Percentiles rank a stretch among this genome's conserved stretches.
phyloP scores from a whole-genome alignment of 1,140 invertebrate genomes.

The Tribolium madens region DNA sequence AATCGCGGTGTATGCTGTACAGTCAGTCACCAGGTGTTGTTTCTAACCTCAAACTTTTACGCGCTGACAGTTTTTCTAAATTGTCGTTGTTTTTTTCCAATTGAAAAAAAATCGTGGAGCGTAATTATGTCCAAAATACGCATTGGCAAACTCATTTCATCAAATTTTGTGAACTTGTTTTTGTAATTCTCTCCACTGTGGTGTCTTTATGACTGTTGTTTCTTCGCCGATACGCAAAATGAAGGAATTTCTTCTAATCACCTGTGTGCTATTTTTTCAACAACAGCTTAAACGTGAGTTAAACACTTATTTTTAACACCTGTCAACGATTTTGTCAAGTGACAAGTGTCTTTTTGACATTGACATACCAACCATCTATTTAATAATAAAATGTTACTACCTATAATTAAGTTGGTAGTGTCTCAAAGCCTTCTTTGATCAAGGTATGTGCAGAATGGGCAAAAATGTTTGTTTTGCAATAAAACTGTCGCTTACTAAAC shows the following conservation, averaged over 20 bases:
- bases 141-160: background rate
- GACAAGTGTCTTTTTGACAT: background rate
- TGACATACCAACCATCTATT: background rate
- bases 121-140: slow-evolving; percentile 17
- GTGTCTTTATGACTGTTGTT: slow-evolving; percentile 18
- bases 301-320: background rate
- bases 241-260: background rate
- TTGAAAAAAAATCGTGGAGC: background rate
- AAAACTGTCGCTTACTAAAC: background rate
- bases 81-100: background rate
- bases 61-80: slow-evolving; percentile 5
- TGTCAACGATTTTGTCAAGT: slow-evolving; percentile 1
- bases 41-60: slow-evolving; percentile 36
- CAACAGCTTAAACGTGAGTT: slow-evolving; percentile 1
- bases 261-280: background rate
- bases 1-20: slow-evolving; percentile 19
- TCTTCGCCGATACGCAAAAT: slow-evolving; percentile 8
- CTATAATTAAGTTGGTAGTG: slow-evolving; percentile 1
- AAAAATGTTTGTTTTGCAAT: slow-evolving; percentile 29
- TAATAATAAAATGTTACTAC: too few species aligned
- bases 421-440: background rate
- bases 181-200: background rate
- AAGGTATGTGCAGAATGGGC: slow-evolving; percentile 27
- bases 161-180: background rate
- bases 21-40: slow-evolving; percentile 23